Conservation (phyloP, 2,113 vertebrate species). For the Pipra filicauda region DNA sequence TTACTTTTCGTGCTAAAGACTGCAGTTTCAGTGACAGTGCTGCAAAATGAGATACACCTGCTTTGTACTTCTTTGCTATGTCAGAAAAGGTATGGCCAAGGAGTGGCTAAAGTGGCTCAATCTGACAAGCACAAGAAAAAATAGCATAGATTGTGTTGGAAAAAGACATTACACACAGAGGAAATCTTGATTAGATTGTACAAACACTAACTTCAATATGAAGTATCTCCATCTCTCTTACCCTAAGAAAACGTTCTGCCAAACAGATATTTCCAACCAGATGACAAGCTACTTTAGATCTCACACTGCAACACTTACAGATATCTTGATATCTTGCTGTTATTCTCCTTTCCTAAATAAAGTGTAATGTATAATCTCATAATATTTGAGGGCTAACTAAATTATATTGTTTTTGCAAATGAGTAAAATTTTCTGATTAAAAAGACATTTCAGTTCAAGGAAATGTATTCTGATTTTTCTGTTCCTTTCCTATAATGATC, state of each 20-base stretch:
- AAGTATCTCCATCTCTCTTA: not conserved
- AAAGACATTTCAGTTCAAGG: not conserved
- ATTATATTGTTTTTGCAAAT: not conserved
- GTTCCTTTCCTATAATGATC: not conserved
- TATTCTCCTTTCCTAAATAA: not conserved
- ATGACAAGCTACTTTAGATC: not conserved
- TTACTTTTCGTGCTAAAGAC: not conserved
- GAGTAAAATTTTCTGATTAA: not conserved
- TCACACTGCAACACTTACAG: not conserved
- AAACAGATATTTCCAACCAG: not conserved
- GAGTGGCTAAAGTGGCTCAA: not conserved
- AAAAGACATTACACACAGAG: not conserved
- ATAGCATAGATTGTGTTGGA: fast-evolving
- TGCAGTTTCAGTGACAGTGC: not conserved
- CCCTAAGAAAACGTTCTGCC: not conserved
- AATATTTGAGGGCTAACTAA: not conserved
- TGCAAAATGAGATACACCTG: not conserved
- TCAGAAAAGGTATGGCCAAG: not conserved
- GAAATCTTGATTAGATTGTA: not conserved
- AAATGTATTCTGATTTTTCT: not conserved
- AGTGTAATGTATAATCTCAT: not conserved
- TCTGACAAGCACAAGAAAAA: not conserved
- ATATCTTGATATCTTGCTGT: not conserved
- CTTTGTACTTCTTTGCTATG: not conserved
- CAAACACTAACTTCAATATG: not conserved